phyloP scores from a whole-genome alignment of 30 jellyfish, hydroid and myxozoan genomes.

The Turritopsis rubra region DNA sequence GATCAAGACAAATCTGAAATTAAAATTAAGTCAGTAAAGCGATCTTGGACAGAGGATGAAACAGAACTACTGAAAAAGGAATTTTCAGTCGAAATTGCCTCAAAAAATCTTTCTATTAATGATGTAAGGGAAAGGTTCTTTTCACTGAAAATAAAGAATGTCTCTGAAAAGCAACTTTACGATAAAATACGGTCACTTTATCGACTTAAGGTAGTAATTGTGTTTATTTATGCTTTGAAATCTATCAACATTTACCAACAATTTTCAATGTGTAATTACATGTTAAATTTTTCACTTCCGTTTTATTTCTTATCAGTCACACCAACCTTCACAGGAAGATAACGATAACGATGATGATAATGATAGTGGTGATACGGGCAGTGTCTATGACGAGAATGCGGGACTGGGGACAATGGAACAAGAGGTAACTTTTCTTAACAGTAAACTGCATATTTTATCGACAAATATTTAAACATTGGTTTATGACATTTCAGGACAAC shows the following conservation, averaged over 20 bases:
- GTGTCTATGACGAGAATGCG: not conserved
- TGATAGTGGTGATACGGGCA: not conserved
- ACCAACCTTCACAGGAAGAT: not conserved
- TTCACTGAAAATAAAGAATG: conserved; percentile 4
- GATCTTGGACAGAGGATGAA: conserved; percentile 13
- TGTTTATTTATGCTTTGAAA: not conserved
- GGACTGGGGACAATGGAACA: not conserved
- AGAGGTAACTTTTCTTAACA: not conserved
- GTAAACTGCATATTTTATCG: not conserved
- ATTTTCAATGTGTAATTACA: not conserved
- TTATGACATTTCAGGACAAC: not conserved
- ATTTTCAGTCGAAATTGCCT: not conserved
- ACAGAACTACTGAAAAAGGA: not conserved
- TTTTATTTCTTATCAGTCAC: not conserved
- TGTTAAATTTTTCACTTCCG: not conserved
- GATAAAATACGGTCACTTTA: conserved; percentile 7
- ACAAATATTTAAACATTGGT: not conserved
- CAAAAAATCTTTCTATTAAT: not conserved
- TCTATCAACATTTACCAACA: not conserved
- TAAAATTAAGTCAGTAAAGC: not conserved
- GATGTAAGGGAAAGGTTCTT: conserved; percentile 11
- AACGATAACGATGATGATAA: not conserved
- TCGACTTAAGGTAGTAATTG: not conserved
- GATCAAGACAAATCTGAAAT: not conserved
- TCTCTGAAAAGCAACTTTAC: conserved; percentile 9